A percentile compares a stretch with the other conserved stretches of the same genome.
phyloP scores from a whole-genome alignment of 1,140 invertebrate species.

The Drosophila ohnishii region DNA sequence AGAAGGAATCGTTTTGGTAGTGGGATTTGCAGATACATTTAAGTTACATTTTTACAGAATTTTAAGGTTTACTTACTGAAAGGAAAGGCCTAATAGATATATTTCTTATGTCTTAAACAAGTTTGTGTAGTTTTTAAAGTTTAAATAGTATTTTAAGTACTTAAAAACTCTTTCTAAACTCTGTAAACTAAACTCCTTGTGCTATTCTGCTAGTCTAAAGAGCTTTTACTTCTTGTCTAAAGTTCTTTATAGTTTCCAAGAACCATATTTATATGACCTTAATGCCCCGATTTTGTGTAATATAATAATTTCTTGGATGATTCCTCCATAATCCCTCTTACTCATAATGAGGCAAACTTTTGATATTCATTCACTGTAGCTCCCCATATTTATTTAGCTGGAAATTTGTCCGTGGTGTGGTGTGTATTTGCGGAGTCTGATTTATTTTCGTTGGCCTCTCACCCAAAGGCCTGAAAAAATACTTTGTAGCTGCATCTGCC shows the following conservation, averaged over 20 bases:
- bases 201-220: background rate
- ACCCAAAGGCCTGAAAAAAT: conserved; percentile 27
- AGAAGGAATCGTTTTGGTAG: background rate
- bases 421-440: conserved; percentile 26
- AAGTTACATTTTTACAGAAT: background rate
- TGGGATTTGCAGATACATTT: background rate
- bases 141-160: background rate
- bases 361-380: background rate
- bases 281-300: background rate
- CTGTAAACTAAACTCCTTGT: background rate
- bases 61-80: background rate
- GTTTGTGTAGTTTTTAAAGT: background rate
- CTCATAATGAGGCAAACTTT: background rate
- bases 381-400: conserved; percentile 59
- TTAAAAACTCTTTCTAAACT: background rate
- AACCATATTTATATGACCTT: too few species aligned
- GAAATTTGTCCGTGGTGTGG: conserved; percentile 39
- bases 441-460: conserved; percentile 48
- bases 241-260: background rate
- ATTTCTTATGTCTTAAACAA: background rate
- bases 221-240: background rate
- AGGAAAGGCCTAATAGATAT: background rate
- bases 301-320: background rate
- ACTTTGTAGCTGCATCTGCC: conserved; percentile 34
- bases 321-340: background rate